phyloP scores from a whole-genome alignment of 2,113 vertebrate genomes.

The Perognathus longimembris region DNA sequence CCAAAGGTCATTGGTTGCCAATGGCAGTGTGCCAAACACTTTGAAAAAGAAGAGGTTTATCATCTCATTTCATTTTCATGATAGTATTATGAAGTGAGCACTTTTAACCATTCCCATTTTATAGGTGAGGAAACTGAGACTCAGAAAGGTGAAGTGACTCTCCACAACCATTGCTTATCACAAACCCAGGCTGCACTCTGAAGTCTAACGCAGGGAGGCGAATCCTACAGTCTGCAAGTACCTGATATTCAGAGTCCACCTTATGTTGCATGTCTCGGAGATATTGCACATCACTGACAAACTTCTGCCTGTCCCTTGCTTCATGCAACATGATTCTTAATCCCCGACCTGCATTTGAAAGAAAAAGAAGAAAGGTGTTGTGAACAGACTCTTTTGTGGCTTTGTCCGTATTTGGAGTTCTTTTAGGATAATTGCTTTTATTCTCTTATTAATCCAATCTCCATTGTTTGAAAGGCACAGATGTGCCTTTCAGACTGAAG shows the following conservation, averaged over 20 bases:
- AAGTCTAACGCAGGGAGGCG: not conserved
- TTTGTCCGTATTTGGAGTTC: not conserved
- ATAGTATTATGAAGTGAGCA: not conserved
- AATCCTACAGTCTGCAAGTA: constrained; percentile 19
- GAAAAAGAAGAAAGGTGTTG: not conserved
- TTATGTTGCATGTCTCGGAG: constrained; percentile 77
- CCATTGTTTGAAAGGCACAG: constrained; percentile 52
- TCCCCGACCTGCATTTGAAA: constrained; percentile 64
- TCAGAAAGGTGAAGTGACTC: not conserved
- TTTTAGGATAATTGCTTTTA: constrained; percentile 33
- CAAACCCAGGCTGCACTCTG: fast-evolving
- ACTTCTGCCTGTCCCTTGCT: constrained; percentile 73
- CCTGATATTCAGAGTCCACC: constrained; percentile 81
- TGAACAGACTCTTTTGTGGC: not conserved
- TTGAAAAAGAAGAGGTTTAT: not conserved
- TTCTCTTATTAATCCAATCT: constrained; percentile 53
- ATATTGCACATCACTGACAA: constrained; percentile 69
- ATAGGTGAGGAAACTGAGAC: not conserved
- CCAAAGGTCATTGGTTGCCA: not conserved
- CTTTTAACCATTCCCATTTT: not conserved
- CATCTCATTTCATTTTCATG: not conserved
- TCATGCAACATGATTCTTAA: constrained; percentile 74
- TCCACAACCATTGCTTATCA: not conserved
- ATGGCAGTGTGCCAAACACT: not conserved
- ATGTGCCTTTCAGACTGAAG: not conserved